Evolutionary conservation across 64 coral and sea anemone genomes (phyloP).

Genomic region (Stylophora pistillata): DNA sequence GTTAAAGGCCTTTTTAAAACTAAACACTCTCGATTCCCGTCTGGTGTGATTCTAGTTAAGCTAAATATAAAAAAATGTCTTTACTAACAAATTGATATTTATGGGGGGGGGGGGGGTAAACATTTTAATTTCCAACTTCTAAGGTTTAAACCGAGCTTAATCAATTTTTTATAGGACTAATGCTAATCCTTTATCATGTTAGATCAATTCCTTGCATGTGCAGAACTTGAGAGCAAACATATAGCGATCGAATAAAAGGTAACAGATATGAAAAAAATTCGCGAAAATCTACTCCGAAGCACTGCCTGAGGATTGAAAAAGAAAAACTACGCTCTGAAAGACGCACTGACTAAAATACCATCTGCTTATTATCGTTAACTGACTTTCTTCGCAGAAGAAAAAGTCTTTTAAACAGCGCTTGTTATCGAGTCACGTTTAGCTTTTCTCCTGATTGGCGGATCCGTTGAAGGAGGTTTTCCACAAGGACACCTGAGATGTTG

Average conservation of each 20-base stretch:
- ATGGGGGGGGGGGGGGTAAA: slow-evolving; percentile 6
- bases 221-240: background rate
- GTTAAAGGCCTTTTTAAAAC: background rate
- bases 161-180: background rate
- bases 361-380: background rate
- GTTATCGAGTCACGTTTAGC: slow-evolving; percentile 7
- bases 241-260: background rate
- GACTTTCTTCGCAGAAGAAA: background rate
- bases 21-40: too few species aligned
- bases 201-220: background rate
- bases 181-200: background rate
- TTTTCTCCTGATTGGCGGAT: background rate
- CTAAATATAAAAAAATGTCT: background rate
- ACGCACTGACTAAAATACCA: background rate
- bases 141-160: slow-evolving; percentile 16
- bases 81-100: background rate
- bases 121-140: slow-evolving; percentile 16
- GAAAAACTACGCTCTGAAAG: background rate
- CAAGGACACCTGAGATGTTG: background rate
- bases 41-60: too few species aligned
- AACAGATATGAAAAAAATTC: background rate
- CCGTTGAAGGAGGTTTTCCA: background rate
- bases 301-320: background rate
- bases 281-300: background rate
- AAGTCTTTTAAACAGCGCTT: background rate